Conservation (phyloP, 2,888 invertebrate genomes). For the Odontomyia ornata region DNA sequence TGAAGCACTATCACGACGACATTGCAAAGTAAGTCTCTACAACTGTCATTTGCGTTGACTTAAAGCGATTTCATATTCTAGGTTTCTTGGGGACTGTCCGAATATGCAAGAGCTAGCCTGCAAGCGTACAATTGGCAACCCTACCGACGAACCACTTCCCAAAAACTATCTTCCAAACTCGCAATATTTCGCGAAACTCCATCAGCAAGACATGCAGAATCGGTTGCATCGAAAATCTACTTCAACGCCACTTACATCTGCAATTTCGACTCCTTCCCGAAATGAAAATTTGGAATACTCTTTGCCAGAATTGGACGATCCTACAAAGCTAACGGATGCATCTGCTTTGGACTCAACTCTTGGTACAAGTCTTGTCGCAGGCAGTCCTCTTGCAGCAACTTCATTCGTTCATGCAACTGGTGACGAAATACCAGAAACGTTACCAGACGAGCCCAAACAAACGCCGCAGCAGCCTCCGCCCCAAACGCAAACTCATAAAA, state of each 20-base stretch:
- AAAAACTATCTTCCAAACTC: constrained; percentile 64
- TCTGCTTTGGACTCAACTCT: background rate
- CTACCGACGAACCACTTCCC: constrained; percentile 60
- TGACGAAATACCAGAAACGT: constrained; percentile 46
- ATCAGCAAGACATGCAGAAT: constrained; percentile 62
- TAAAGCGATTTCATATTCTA: constrained; percentile 46
- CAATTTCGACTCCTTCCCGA: constrained; percentile 4
- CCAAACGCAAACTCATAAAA: constrained; percentile 61
- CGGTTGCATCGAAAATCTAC: constrained; percentile 55
- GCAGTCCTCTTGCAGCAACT: background rate
- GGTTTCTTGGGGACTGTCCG: constrained; percentile 76
- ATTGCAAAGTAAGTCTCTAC: constrained; percentile 68
- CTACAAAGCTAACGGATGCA: background rate
- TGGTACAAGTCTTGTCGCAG: background rate
- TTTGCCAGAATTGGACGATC: background rate
- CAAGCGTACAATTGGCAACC: constrained; percentile 74
- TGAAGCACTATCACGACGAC: constrained; percentile 92
- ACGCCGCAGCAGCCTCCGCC: constrained; percentile 55
- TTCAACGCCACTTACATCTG: constrained; percentile 11
- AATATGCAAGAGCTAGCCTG: constrained; percentile 88
- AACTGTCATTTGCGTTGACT: background rate
- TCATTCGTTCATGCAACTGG: constrained; percentile 55
- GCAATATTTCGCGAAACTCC: constrained; percentile 63
- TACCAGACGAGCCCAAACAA: constrained; percentile 53
- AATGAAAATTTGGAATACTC: background rate